Evolutionary conservation across 2,113 vertebrate genomes (phyloP), one percentile per base, ranked within the genome.

Genomic region (Sebastes fasciatus): DNA sequence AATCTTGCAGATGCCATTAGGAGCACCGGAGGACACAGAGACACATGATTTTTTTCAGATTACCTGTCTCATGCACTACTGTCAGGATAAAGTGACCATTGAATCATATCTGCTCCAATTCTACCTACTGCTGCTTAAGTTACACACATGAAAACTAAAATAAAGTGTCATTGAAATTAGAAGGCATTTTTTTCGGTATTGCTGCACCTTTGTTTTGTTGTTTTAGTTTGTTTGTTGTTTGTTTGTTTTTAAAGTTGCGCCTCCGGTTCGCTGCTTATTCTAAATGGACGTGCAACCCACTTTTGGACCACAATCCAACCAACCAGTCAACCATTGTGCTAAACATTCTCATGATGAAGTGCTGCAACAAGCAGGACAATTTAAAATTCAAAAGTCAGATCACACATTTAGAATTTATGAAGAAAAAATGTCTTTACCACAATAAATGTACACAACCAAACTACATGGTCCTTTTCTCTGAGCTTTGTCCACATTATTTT

Each of bases 401-500:
- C 5, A 49, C 65, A 23, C 9, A 49, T 49, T 14, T 5, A 16
- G 12, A 64, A 64, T 43, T 5, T 11, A 40, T 19, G 40, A 63
- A 63, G 4, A 11, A 19, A 6, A 21, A 8, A 17, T 26, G 12
- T 46, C 46, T 16, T 34, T n/a, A 17, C 8, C 23, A 2, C 11
- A 21, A 7, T 16, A 49, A 26, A 45, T 23, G 40, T 2, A 26
- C 8, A 23, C 55, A 21, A 11, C 2, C 54, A 23, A 23, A 45
- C 42, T 60, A 26, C 1, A 75, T 45, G 10, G 68, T 2, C 17
- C 11, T 72, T 61, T 52, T 70, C 42, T 19, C 19, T 19, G 45
- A 75, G 51, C 43, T 71, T 34, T n/a, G n/a, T 45, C 42, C 16
- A 62, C 14, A 62, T 62, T 5, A 52, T 69, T 52, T 52, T 66